phyloP scores from a whole-genome alignment of 2,797 vertebrate species.

The Cynopterus sphinx region DNA sequence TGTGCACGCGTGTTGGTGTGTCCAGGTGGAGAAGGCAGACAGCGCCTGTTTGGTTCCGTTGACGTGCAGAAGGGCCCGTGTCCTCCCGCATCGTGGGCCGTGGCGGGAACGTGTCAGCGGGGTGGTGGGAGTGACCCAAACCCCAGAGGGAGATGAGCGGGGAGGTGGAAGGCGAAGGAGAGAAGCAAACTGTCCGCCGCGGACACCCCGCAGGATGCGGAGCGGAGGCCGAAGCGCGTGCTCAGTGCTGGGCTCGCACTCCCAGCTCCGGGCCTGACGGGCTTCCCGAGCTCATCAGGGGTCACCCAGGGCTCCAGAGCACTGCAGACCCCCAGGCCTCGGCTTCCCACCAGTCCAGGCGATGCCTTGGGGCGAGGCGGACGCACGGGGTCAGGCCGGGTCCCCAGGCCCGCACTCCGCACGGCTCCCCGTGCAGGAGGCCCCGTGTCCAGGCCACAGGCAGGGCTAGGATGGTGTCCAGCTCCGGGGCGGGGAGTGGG shows the following conservation, averaged over 20 bases:
- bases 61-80: background rate
- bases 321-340: no score
- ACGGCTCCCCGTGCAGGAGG: background rate
- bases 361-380: background rate
- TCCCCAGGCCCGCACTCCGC: no score
- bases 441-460: fast-evolving
- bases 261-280: background rate
- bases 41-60: background rate
- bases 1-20: fast-evolving
- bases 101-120: background rate
- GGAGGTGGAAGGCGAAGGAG: background rate
- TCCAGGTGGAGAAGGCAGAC: background rate
- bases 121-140: background rate
- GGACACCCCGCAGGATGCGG: background rate
- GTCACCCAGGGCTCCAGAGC: fast-evolving
- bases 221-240: no score
- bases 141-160: background rate
- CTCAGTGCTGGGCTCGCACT: fast-evolving
- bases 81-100: fast-evolving
- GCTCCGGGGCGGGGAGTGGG: background rate
- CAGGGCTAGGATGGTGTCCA: fast-evolving
- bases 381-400: background rate
- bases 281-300: background rate
- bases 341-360: background rate
- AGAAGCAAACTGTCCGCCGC: no score